These are phyloP conservation scores for Drepana falcataria DNA, from an alignment of 2,888 invertebrate species.

Conservation along the genomic window DNA sequence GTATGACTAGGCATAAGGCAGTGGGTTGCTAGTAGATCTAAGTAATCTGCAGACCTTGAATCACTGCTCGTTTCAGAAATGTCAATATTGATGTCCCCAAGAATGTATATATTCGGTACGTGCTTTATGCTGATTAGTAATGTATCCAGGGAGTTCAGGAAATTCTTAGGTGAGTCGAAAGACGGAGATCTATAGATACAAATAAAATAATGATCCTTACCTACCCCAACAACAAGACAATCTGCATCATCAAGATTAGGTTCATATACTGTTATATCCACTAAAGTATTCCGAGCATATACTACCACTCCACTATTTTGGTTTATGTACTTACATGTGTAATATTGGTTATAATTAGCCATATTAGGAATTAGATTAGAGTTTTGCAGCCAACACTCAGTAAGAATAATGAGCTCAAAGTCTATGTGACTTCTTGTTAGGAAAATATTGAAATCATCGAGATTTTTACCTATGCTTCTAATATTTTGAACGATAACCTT, in stretches of 20 bases:
- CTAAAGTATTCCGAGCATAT: not conserved
- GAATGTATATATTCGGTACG: not conserved
- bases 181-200: conserved; percentile 5
- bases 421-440: no score
- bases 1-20: conserved; percentile 1
- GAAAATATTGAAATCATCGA: no score
- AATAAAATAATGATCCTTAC: not conserved
- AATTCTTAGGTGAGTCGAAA: not conserved
- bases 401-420: no score
- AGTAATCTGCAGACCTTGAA: not conserved
- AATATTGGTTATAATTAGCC: not conserved
- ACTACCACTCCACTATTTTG: not conserved
- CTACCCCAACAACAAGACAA: not conserved
- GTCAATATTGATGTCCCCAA: not conserved
- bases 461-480: no score
- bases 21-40: not conserved
- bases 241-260: not conserved
- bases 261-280: not conserved
- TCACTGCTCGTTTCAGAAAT: not conserved
- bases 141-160: not conserved
- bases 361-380: not conserved
- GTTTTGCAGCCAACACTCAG: no score
- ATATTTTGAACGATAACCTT: no score
- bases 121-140: not conserved
- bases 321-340: not conserved